Percentiles rank a stretch among this genome's conserved stretches.
phyloP scores from a whole-genome alignment of 2,797 vertebrate species.

The Coccyzus lansbergi region DNA sequence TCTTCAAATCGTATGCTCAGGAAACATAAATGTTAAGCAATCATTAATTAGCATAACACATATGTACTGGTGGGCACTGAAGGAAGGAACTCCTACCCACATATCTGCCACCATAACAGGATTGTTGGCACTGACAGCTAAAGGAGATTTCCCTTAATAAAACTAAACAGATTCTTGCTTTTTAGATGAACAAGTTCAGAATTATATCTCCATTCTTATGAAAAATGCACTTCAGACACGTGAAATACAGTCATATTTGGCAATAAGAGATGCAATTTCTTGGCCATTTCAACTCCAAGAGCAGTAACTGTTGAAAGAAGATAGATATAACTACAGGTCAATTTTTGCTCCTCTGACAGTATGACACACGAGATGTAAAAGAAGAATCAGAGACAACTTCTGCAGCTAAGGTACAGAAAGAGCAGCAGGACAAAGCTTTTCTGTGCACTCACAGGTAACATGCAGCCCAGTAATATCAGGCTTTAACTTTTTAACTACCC shows the following conservation, averaged over 20 bases:
- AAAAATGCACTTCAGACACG: constrained; percentile 1
- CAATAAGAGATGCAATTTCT: not conserved
- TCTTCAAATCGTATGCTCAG: constrained; percentile 42
- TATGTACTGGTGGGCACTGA: not conserved
- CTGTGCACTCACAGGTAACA: not conserved
- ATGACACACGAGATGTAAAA: not conserved
- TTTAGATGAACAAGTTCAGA: constrained; percentile 16
- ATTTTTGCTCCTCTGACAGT: not conserved
- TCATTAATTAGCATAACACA: constrained; percentile 9
- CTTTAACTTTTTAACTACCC: not conserved
- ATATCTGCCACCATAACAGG: not conserved
- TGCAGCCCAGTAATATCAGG: not conserved
- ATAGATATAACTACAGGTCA: not conserved
- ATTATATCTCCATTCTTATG: not conserved
- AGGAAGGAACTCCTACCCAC: constrained; percentile 31
- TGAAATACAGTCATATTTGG: not conserved
- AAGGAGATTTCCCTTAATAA: not conserved
- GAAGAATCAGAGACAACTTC: not conserved
- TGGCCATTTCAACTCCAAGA: not conserved
- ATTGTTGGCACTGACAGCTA: not conserved
- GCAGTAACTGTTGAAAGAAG: not conserved
- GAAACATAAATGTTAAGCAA: constrained; percentile 18
- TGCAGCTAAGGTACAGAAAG: not conserved
- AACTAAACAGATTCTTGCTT: not conserved
- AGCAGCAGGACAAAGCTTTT: not conserved